These are phyloP conservation scores for Cataglyphis livida DNA, from an alignment of 2,888 invertebrate species.

Conservation along the genomic window DNA sequence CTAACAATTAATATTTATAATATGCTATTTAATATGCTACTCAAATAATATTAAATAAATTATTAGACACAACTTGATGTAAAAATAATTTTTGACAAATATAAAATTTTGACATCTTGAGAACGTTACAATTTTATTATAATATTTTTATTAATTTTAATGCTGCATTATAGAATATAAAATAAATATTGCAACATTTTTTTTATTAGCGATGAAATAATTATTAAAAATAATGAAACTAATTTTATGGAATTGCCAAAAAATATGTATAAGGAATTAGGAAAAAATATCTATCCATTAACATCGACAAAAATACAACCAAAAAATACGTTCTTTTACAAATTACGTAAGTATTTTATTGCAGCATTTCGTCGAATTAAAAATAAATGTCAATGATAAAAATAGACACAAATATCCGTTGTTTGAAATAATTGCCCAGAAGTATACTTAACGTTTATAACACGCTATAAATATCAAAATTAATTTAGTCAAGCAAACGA, in stretches of 20 bases:
- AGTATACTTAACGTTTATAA: neutral
- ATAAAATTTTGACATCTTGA: neutral
- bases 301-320: neutral
- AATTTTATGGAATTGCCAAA: neutral
- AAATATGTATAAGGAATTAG: neutral
- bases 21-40: neutral
- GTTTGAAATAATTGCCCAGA: neutral
- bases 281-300: neutral
- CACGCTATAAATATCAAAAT: neutral
- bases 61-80: neutral
- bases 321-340: neutral
- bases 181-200: neutral
- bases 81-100: neutral
- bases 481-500: neutral
- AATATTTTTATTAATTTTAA: neutral
- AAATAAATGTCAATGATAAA: neutral
- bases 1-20: neutral
- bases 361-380: neutral
- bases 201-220: neutral
- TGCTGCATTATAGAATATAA: neutral
- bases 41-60: neutral
- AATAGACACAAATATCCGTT: neutral
- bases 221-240: neutral
- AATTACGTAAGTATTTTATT: neutral
- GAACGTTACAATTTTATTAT: neutral